phyloP scores from a whole-genome alignment of 2,113 vertebrate genomes.

The Protomyctophum bolini region DNA sequence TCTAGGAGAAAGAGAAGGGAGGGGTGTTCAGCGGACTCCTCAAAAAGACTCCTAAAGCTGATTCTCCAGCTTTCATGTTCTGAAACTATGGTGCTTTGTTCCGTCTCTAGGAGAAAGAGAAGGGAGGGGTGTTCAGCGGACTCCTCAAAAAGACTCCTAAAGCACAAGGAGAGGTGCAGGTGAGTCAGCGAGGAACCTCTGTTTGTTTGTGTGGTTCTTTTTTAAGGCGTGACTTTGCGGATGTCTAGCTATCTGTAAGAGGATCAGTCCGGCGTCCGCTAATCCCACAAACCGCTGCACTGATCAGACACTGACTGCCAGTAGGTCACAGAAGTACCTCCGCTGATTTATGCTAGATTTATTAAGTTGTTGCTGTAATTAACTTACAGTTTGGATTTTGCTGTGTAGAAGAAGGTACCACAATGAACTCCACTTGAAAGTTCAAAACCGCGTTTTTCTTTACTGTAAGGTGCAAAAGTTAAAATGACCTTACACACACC shows the following conservation, averaged over 20 bases:
- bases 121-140: constrained; percentile 2
- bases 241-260: neutral
- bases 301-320: too few relatives aligned
- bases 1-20: constrained; percentile 1
- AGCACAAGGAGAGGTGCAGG: neutral
- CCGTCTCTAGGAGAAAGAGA: neutral
- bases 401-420: too few relatives aligned
- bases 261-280: neutral
- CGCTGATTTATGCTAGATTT: too few relatives aligned
- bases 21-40: constrained; percentile 2
- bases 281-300: too few relatives aligned
- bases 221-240: neutral
- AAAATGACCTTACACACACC: too few relatives aligned
- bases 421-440: too few relatives aligned
- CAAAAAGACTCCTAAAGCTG: neutral
- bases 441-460: too few relatives aligned
- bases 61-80: too few relatives aligned
- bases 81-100: neutral
- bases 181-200: neutral
- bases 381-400: too few relatives aligned
- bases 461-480: too few relatives aligned
- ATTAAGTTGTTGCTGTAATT: too few relatives aligned
- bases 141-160: neutral
- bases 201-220: neutral
- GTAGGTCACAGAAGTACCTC: too few relatives aligned